These are phyloP conservation scores for Varanus komodoensis DNA, from an alignment of 2,113 vertebrate genomes.

Conservation along the genomic window DNA sequence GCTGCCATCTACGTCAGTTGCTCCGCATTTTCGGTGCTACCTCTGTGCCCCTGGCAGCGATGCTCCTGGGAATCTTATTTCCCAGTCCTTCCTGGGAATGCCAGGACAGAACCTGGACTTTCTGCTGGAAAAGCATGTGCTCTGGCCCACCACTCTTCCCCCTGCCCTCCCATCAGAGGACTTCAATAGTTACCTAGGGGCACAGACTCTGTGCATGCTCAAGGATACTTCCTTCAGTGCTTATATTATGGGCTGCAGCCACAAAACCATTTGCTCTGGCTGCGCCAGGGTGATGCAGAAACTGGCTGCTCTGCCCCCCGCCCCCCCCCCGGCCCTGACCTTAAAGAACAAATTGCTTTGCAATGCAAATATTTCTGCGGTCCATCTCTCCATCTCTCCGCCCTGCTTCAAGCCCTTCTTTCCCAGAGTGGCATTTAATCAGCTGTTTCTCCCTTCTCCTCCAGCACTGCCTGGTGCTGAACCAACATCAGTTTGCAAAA, in stretches of 20 bases:
- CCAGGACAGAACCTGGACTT: neutral
- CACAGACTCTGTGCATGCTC: neutral
- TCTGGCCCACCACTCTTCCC: neutral
- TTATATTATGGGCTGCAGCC: neutral
- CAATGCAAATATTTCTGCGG: neutral
- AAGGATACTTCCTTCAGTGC: neutral
- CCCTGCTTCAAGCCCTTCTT: neutral
- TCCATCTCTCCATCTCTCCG: neutral
- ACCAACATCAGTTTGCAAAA: neutral
- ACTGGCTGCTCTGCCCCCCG: too few relatives aligned
- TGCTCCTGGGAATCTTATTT: too few relatives aligned
- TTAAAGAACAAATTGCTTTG: neutral
- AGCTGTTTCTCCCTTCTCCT: neutral
- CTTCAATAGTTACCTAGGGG: neutral
- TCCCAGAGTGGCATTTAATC: neutral
- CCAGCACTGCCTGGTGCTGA: neutral
- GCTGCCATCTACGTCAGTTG: too few relatives aligned
- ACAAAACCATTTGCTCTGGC: neutral
- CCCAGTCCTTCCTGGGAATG: neutral
- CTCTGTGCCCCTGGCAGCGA: too few relatives aligned
- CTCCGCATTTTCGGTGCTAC: too few relatives aligned
- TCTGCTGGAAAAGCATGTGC: neutral
- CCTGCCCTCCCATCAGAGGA: too few relatives aligned
- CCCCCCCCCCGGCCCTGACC: neutral
- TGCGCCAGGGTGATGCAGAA: neutral